A percentile compares a stretch with the other conserved stretches of the same genome.
These are phyloP conservation scores for Hylia prasina DNA, from an alignment of 2,113 vertebrate species.

Conservation along the genomic window DNA sequence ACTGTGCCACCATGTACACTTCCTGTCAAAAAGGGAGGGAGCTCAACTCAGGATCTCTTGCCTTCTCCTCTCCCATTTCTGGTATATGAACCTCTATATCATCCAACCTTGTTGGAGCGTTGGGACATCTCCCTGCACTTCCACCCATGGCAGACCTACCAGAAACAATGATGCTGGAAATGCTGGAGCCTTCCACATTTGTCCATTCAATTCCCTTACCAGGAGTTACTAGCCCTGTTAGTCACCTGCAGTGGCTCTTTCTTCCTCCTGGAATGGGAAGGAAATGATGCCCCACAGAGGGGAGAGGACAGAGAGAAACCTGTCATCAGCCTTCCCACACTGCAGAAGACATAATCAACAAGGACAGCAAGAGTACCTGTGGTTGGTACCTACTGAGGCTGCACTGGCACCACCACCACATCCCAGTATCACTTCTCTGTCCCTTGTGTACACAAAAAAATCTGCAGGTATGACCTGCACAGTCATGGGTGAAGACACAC, in stretches of 20 bases:
- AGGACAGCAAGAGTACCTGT: background rate
- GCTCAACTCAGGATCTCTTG: accelerated
- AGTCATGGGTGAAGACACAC: background rate
- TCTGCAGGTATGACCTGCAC: background rate
- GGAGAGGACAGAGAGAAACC: background rate
- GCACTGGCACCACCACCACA: background rate
- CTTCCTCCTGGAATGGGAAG: background rate
- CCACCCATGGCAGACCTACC: background rate
- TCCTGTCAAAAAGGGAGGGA: background rate
- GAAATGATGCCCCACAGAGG: accelerated
- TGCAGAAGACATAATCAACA: background rate
- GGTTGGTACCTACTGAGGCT: background rate
- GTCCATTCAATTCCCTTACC: background rate
- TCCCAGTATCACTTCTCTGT: background rate
- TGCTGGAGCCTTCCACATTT: background rate
- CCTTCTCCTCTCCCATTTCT: background rate
- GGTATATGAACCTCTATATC: background rate
- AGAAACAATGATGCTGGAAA: background rate
- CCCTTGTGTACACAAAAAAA: background rate
- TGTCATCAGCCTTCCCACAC: background rate
- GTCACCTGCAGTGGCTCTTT: background rate
- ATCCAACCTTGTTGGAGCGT: background rate
- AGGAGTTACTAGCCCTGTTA: background rate
- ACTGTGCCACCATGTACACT: background rate
- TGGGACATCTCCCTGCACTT: background rate